Percentiles rank a stretch among this genome's conserved stretches.
Evolutionary conservation across 1,140 invertebrate genomes (phyloP).

Genomic region (Lepidurus apus): DNA sequence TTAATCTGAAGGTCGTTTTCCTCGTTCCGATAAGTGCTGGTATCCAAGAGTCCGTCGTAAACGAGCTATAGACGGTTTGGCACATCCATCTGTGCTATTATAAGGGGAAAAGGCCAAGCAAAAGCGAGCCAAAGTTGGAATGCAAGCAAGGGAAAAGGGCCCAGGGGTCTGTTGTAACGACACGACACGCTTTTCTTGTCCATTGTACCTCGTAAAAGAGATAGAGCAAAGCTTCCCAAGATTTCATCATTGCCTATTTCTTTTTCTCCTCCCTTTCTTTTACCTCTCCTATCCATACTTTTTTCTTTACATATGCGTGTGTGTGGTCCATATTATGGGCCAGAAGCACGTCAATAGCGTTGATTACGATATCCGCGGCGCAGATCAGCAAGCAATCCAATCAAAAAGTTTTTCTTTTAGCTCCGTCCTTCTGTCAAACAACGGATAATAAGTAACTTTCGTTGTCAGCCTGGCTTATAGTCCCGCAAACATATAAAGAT

Average conservation of each 20-base stretch:
- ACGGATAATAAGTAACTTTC: too few relatives aligned
- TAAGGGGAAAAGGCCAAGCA: not conserved
- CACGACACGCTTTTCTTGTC: slow-evolving; percentile 18
- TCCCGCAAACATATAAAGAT: too few relatives aligned
- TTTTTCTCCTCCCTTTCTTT: not conserved
- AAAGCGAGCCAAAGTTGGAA: not conserved
- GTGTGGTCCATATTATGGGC: not conserved
- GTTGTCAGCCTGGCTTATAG: too few relatives aligned
- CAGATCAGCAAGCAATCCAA: not conserved
- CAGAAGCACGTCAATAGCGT: slow-evolving; percentile 7
- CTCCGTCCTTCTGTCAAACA: not conserved
- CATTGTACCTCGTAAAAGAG: slow-evolving; percentile 21
- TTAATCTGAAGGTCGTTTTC: too few relatives aligned
- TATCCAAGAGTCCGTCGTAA: not conserved
- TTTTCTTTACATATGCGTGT: not conserved
- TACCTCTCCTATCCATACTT: not conserved
- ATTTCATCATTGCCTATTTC: slow-evolving; percentile 11
- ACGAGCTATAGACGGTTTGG: not conserved
- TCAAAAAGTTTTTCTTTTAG: not conserved
- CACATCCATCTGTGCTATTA: slow-evolving; percentile 4
- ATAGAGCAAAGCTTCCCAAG: not conserved
- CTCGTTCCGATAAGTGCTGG: not conserved
- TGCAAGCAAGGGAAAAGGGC: not conserved
- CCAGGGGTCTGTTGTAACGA: slow-evolving; percentile 12
- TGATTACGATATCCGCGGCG: slow-evolving; percentile 3